Percentiles rank a stretch among this genome's conserved stretches.
Conservation (phyloP, 1,140 invertebrate genomes). For the Drosophila nannoptera region DNA sequence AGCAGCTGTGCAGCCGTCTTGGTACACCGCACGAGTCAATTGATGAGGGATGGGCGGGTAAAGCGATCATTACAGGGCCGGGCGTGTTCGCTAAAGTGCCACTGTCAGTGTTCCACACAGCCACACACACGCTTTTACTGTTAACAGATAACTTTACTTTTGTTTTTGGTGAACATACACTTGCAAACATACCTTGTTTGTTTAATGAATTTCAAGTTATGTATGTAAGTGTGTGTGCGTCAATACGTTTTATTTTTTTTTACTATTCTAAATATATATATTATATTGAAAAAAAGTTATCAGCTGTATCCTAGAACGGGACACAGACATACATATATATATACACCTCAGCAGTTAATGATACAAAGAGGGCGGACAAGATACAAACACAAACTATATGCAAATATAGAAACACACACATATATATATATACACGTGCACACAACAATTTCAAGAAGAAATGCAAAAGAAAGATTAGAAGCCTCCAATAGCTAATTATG, state of each 20-base stretch:
- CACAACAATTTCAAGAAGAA: too few species aligned
- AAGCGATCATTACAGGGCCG: not conserved
- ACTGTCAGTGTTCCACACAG: not conserved
- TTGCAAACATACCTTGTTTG: not conserved
- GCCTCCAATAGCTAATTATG: not conserved
- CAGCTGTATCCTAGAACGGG: slow-evolving; percentile 6
- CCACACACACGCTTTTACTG: not conserved
- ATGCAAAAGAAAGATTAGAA: too few species aligned
- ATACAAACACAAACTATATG: not conserved
- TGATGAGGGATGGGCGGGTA: not conserved
- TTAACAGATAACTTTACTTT: too few species aligned
- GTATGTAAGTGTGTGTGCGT: slow-evolving; percentile 1
- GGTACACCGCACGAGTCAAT: too few species aligned
- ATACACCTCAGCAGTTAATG: too few species aligned
- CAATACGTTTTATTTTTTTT: not conserved
- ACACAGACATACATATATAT: not conserved
- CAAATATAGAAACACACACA: not conserved
- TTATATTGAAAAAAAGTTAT: slow-evolving; percentile 50
- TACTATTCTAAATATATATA: not conserved
- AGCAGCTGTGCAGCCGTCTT: not conserved
- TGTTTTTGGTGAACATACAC: not conserved
- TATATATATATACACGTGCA: not conserved
- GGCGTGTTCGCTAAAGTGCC: not conserved
- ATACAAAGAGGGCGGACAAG: too few species aligned
- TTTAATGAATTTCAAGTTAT: too few species aligned